Conservation (phyloP, 2,113 vertebrate species). For the Trochalopteron elliotii region DNA sequence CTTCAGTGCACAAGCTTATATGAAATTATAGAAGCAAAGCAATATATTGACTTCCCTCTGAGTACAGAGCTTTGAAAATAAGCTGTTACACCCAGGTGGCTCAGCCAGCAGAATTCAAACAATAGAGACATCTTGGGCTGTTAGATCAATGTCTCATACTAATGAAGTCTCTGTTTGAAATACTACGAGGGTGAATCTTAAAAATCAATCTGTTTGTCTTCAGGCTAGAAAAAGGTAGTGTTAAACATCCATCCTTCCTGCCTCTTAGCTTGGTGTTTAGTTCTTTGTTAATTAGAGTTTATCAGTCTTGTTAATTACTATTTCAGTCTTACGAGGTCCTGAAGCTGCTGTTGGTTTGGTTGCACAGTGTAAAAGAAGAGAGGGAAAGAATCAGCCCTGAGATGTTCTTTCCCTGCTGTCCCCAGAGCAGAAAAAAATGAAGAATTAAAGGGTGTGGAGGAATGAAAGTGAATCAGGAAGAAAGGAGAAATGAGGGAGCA, state of each 20-base stretch:
- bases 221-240: neutral
- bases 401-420: neutral
- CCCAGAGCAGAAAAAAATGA: neutral
- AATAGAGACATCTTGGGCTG: neutral
- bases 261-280: neutral
- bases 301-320: neutral
- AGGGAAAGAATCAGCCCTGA: neutral
- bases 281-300: neutral
- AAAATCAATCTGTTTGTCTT: slow-evolving; percentile 15
- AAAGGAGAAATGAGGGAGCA: neutral
- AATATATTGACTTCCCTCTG: neutral
- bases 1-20: neutral
- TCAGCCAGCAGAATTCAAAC: neutral
- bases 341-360: neutral
- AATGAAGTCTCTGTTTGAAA: neutral
- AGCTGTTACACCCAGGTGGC: neutral
- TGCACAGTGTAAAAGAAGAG: neutral
- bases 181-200: neutral
- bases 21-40: neutral
- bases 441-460: neutral
- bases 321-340: neutral
- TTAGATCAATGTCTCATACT: neutral
- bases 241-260: neutral
- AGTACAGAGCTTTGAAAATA: neutral
- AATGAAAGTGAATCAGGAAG: neutral